Evolutionary conservation across 1,140 invertebrate species (phyloP).

Genomic region (Drosophila lowei): DNA sequence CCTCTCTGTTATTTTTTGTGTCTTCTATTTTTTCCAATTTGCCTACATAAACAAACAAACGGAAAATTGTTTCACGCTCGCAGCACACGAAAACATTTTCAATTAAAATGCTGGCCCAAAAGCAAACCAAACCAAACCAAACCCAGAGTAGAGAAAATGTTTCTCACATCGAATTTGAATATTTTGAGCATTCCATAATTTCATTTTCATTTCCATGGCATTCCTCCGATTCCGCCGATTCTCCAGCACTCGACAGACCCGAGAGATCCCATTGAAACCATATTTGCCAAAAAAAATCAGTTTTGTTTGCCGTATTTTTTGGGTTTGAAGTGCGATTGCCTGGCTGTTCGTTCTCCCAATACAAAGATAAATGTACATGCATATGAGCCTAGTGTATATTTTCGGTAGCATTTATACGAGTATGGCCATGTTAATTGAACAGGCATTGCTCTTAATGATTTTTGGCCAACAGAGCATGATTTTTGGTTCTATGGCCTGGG

Average conservation of each 20-base stretch:
- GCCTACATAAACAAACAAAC: conserved; percentile 69
- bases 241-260: conserved; percentile 34
- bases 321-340: conserved; percentile 24
- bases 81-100: conserved; percentile 78
- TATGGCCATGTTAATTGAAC: conserved; percentile 71
- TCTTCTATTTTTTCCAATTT: conserved; percentile 58
- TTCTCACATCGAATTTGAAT: conserved; percentile 67
- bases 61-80: conserved; percentile 74
- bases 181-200: conserved; percentile 75
- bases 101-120: conserved; percentile 59
- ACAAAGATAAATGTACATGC: conserved; percentile 1
- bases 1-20: conserved; percentile 36
- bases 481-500: conserved; percentile 25
- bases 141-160: conserved; percentile 38
- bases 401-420: too few species aligned
- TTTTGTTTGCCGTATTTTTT: conserved; percentile 37
- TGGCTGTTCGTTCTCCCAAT: conserved; percentile 18
- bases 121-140: conserved; percentile 51
- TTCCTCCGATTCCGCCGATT: conserved; percentile 20
- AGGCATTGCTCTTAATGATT: conserved; percentile 65
- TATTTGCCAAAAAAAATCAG: conserved; percentile 39
- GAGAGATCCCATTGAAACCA: conserved; percentile 53
- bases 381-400: conserved; percentile 2
- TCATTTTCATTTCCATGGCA: conserved; percentile 61
- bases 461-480: conserved; percentile 47